Conservation (phyloP, 2,888 invertebrate species). For the Eilema sororculum region DNA sequence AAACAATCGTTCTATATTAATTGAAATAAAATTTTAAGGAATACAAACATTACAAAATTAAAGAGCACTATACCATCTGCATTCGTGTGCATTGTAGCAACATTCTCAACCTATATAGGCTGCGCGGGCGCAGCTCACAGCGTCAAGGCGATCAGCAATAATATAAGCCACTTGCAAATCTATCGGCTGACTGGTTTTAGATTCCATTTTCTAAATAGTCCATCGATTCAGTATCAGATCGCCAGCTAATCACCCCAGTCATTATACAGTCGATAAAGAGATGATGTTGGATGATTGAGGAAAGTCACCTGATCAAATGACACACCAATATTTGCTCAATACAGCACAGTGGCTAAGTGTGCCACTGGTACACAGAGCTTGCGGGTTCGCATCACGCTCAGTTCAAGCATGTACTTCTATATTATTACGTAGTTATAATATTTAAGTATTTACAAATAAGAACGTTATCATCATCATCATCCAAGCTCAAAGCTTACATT, state of each 20-base stretch:
- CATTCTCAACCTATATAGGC: slow-evolving; percentile 41
- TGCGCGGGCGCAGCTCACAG: slow-evolving; percentile 43
- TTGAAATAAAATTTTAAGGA: no score
- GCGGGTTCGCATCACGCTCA: background rate
- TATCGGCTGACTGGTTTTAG: slow-evolving; percentile 37
- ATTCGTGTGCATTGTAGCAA: slow-evolving; percentile 21
- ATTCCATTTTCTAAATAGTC: slow-evolving; percentile 18
- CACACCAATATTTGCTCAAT: no score
- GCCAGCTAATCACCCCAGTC: slow-evolving; percentile 19
- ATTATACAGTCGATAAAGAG: background rate
- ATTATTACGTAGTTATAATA: no score
- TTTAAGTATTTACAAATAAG: no score
- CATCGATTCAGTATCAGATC: slow-evolving; percentile 31
- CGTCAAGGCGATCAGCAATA: slow-evolving; percentile 54
- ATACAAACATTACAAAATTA: background rate
- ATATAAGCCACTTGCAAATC: slow-evolving; percentile 40
- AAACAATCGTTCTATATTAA: no score
- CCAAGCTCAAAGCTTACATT: no score
- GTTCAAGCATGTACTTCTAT: background rate
- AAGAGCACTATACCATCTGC: slow-evolving; percentile 16
- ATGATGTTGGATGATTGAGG: background rate
- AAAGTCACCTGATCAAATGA: no score
- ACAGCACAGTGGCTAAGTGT: no score
- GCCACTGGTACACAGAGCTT: background rate
- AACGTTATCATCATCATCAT: no score